Evolutionary conservation across 2,888 invertebrate species (phyloP).

Genomic region (Tetanocera ferruginea): DNA sequence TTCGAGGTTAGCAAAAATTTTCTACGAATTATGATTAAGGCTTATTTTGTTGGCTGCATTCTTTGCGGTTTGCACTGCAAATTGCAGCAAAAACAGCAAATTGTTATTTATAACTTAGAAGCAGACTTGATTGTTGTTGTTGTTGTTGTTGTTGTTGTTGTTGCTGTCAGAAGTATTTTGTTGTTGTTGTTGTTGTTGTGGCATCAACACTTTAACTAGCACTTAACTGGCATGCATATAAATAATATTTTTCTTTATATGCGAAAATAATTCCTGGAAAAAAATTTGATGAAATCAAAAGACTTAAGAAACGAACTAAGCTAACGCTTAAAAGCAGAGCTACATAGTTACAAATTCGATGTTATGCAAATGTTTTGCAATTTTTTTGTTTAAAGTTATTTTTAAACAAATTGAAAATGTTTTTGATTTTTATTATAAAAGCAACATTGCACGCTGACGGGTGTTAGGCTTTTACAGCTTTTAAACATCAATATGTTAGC

Average conservation of each 20-base stretch:
- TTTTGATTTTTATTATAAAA: too few species aligned
- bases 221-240: background rate
- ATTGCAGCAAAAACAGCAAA: background rate
- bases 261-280: background rate
- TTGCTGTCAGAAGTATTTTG: background rate
- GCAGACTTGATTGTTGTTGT: background rate
- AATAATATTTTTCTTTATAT: background rate
- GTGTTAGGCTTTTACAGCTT: too few species aligned
- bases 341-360: background rate
- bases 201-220: background rate
- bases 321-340: background rate
- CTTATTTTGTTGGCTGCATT: background rate
- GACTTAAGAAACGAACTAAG: background rate
- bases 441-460: too few species aligned
- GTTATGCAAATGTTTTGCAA: background rate
- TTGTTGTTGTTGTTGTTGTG: background rate
- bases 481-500: too few species aligned
- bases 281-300: background rate
- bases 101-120: constrained; percentile 36
- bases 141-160: background rate
- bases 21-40: constrained; percentile 2
- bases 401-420: too few species aligned
- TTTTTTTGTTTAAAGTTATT: too few species aligned
- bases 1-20: constrained; percentile 12
- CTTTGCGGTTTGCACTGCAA: background rate